Evolutionary conservation across 2,113 vertebrate genomes (phyloP), one percentile per base, ranked within the genome.

Genomic region (Trematocara macrostoma): DNA sequence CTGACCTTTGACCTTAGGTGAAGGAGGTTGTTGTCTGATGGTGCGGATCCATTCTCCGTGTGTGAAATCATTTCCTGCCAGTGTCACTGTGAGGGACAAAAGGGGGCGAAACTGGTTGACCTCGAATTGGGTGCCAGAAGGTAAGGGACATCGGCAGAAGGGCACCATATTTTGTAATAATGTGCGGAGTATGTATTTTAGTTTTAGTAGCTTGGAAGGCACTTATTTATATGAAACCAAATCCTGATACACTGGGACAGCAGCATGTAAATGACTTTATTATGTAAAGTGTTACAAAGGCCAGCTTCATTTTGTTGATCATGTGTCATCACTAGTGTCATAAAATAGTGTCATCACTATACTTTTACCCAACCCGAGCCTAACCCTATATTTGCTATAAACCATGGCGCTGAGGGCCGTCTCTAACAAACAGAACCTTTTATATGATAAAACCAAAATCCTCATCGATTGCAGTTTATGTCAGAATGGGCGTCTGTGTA

Each of bases 11-110:
- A 92, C 87, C 86, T 78, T 23, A 88, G 90, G 92, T 89, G 87
- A 94, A 88, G 83, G 89, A 81, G 87, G 80, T 89, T 78, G 84
- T 92, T 85, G 82, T 92, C 83, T 90, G 79, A 91, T 84, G 86
- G 55, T 85, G 69, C 11, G 79, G 91, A 90, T 89, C 88, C 93
- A 93, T 94, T 93, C 82, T 91, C 84, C 2, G 81, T 61, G 86
- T 83, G 69, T 95, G 91, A 94, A 91, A 91, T 95, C 91, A 94
- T 93, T 94, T 95, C 94, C 94, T 93, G 82, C 87, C 38, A 3
- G 49, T 83, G 84, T 47, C 80, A 84, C 78, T 82, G 59, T 23
- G n/a, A 83, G 78, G 89, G 86, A 80, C 40, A 20, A 87, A 87
- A 53, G 81, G 69, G 69, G 85, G 88, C 16, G 12, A 55, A 38